Conservation (phyloP, 2,888 invertebrate genomes). For the Linyphia triangularis region DNA sequence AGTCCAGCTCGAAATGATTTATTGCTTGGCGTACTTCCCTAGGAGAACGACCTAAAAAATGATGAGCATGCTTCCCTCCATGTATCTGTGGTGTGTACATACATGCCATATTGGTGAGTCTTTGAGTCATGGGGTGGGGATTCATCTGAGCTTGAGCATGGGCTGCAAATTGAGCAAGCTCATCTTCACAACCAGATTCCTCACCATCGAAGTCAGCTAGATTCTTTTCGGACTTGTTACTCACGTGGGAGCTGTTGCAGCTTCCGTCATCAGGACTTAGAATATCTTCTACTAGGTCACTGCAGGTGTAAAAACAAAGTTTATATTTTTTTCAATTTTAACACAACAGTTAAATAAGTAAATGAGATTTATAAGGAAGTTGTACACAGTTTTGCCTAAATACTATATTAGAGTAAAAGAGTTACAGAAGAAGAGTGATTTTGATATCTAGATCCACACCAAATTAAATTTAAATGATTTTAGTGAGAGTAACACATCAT, state of each 20-base stretch:
- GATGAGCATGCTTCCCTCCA: slow-evolving; percentile 63
- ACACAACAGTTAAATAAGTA: too few species aligned
- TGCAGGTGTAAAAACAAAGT: slow-evolving; percentile 77
- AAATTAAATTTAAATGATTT: too few species aligned
- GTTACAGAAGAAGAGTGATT: too few species aligned
- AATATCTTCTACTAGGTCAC: slow-evolving; percentile 85
- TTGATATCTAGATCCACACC: not conserved
- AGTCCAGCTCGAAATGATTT: slow-evolving; percentile 81
- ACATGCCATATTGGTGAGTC: slow-evolving; percentile 79
- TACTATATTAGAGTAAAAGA: too few species aligned
- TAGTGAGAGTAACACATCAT: too few species aligned
- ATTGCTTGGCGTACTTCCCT: slow-evolving; percentile 62
- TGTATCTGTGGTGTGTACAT: slow-evolving; percentile 78
- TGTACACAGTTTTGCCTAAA: not conserved
- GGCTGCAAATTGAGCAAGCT: slow-evolving; percentile 79
- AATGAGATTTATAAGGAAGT: too few species aligned
- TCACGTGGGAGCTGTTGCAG: slow-evolving; percentile 91
- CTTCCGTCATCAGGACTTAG: slow-evolving; percentile 84
- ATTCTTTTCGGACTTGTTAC: slow-evolving; percentile 95
- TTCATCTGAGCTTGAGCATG: slow-evolving; percentile 79
- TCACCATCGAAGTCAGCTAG: slow-evolving; percentile 96
- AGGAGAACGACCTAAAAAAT: slow-evolving; percentile 65
- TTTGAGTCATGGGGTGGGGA: slow-evolving; percentile 80
- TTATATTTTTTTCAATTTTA: too few species aligned
- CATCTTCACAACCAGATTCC: slow-evolving; percentile 92